These are phyloP conservation scores for Aspidiotus destructor DNA, from an alignment of 2,888 invertebrate genomes.

Conservation along the genomic window DNA sequence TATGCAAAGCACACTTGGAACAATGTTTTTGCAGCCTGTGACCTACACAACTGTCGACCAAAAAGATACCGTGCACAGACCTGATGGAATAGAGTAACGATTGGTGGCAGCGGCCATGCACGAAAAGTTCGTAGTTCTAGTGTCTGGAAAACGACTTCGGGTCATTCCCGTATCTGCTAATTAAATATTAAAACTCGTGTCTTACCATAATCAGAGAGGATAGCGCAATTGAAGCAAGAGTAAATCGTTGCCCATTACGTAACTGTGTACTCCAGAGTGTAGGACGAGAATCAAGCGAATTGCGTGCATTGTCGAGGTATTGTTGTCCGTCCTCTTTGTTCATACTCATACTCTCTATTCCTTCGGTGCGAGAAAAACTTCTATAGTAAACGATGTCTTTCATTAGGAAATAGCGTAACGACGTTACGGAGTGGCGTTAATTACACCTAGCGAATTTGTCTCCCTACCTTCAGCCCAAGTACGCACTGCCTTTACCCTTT, in stretches of 20 bases:
- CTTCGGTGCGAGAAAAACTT: conserved; percentile 19
- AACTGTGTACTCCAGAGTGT: conserved; percentile 23
- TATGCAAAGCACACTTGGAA: too few species aligned
- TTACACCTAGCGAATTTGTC: conserved; percentile 27
- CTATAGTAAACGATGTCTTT: conserved; percentile 17
- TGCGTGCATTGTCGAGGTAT: conserved; percentile 29
- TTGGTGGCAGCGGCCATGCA: not conserved
- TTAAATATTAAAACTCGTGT: conserved; percentile 29
- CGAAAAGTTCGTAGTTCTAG: conserved; percentile 2
- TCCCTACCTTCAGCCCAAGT: conserved; percentile 24
- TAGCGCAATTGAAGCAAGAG: conserved; percentile 30
- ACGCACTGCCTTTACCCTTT: conserved; percentile 12
- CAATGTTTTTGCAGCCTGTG: too few species aligned
- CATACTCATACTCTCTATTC: conserved; percentile 3
- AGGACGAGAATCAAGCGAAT: conserved; percentile 31
- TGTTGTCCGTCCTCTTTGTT: conserved; percentile 33
- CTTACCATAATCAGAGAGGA: conserved; percentile 29
- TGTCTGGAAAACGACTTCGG: conserved; percentile 12
- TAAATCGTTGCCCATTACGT: conserved; percentile 25
- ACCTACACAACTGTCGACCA: too few species aligned
- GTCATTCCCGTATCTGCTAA: conserved; percentile 10
- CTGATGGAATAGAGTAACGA: not conserved
- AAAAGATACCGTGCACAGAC: too few species aligned
- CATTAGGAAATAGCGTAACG: conserved; percentile 26
- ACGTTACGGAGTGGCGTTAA: conserved; percentile 15